Percentiles rank a stretch among this genome's conserved stretches.
These are phyloP conservation scores for Sarcophaga subvicina DNA, from an alignment of 2,888 invertebrate species.

Conservation along the genomic window DNA sequence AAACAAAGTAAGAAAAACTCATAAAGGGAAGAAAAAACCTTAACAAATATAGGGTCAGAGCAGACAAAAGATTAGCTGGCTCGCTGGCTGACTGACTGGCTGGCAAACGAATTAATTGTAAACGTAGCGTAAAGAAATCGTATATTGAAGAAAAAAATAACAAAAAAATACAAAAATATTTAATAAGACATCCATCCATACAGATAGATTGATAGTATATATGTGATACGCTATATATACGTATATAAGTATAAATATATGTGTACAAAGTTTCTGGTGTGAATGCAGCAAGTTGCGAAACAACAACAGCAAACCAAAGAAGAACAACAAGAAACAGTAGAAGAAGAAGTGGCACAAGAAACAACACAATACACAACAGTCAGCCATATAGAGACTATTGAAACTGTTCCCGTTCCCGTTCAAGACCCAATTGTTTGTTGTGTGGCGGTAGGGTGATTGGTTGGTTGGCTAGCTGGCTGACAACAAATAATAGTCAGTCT, in stretches of 20 bases:
- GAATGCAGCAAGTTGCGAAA: slow-evolving; percentile 68
- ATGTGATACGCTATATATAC: no score
- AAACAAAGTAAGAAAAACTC: background rate
- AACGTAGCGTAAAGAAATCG: slow-evolving; percentile 63
- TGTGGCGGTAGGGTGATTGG: background rate
- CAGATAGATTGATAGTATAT: no score
- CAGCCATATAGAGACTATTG: slow-evolving; percentile 22
- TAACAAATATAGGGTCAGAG: slow-evolving; percentile 49
- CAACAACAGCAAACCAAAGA: slow-evolving; percentile 35
- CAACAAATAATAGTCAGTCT: slow-evolving; percentile 28
- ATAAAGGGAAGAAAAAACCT: slow-evolving; percentile 8
- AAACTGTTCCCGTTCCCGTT: slow-evolving; percentile 52
- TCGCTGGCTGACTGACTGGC: background rate
- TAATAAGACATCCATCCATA: no score
- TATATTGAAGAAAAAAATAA: slow-evolving; percentile 40
- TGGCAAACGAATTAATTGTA: slow-evolving; percentile 55
- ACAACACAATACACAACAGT: slow-evolving; percentile 28
- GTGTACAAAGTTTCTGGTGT: slow-evolving; percentile 52
- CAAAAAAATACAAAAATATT: slow-evolving; percentile 1
- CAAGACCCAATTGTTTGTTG: slow-evolving; percentile 45
- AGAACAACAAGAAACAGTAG: slow-evolving; percentile 1
- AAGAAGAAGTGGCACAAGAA: slow-evolving; percentile 64
- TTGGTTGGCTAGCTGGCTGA: slow-evolving; percentile 39
- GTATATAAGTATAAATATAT: background rate
- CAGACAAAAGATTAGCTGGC: slow-evolving; percentile 48